These are phyloP conservation scores for Anisognathus igniventris DNA, from an alignment of 2,797 vertebrate species.

Conservation along the genomic window DNA sequence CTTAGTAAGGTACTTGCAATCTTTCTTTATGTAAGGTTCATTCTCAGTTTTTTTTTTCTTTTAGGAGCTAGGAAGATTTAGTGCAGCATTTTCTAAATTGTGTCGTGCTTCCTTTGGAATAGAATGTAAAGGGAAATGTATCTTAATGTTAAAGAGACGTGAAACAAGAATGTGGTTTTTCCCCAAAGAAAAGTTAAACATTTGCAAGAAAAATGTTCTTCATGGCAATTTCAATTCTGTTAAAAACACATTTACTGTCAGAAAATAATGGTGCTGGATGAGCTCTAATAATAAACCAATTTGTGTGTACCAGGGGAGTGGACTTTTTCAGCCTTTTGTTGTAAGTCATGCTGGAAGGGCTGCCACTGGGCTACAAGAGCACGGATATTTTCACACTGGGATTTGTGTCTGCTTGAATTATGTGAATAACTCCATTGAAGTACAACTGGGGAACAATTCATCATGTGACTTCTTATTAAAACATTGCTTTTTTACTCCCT, in stretches of 20 bases:
- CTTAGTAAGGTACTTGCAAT: conserved; percentile 7
- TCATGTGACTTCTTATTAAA: not conserved
- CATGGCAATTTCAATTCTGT: not conserved
- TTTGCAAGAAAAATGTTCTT: conserved; percentile 38
- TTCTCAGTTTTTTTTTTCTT: not conserved
- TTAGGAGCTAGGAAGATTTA: conserved; percentile 2
- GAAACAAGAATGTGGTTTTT: not conserved
- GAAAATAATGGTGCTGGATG: conserved; percentile 36
- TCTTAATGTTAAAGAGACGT: not conserved
- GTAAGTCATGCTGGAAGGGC: conserved; percentile 41
- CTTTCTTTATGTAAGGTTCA: not conserved
- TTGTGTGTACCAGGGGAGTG: not conserved
- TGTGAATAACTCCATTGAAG: conserved; percentile 31
- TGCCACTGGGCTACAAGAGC: conserved; percentile 7
- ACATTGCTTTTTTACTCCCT: not conserved
- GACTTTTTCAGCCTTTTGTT: not conserved
- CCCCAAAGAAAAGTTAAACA: conserved; percentile 21
- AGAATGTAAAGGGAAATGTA: not conserved
- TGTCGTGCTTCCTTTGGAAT: not conserved
- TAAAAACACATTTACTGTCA: conserved; percentile 24
- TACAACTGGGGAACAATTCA: not conserved
- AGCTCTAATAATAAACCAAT: conserved; percentile 28
- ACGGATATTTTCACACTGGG: conserved; percentile 30
- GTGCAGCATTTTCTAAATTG: conserved; percentile 7
- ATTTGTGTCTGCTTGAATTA: conserved; percentile 47